These are phyloP conservation scores for Eilema sororculum DNA, from an alignment of 2,888 invertebrate genomes.

Conservation along the genomic window DNA sequence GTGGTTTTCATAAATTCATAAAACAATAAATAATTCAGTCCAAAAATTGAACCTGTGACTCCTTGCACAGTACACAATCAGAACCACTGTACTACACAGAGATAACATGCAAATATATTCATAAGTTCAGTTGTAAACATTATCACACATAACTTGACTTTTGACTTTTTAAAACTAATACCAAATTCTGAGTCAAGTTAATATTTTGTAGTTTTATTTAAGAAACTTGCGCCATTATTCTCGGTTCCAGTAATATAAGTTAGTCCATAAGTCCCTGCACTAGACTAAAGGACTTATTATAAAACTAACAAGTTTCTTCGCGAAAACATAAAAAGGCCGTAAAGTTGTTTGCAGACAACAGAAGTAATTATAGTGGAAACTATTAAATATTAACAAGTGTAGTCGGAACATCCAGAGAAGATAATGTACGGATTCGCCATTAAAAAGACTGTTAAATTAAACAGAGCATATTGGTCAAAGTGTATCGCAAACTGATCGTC, in stretches of 20 bases:
- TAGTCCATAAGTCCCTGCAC: conserved; percentile 41
- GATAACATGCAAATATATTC: too few species aligned
- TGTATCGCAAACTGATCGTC: too few species aligned
- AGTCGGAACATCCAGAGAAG: not conserved
- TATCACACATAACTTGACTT: too few species aligned
- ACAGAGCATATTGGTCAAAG: not conserved
- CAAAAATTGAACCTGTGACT: too few species aligned
- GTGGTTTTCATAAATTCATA: too few species aligned
- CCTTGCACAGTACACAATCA: too few species aligned
- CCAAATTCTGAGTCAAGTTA: conserved; percentile 12
- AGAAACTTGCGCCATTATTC: conserved; percentile 61
- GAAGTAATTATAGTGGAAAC: conserved; percentile 20
- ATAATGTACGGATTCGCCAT: not conserved
- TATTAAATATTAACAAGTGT: conserved; percentile 21
- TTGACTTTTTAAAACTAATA: too few species aligned
- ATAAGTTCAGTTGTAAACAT: too few species aligned
- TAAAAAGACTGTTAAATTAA: not conserved
- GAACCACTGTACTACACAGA: too few species aligned
- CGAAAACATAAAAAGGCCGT: conserved; percentile 61
- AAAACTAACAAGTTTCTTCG: conserved; percentile 65
- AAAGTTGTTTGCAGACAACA: conserved; percentile 46
- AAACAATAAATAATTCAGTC: too few species aligned
- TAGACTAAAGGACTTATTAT: conserved; percentile 53
- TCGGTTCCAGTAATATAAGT: conserved; percentile 57
- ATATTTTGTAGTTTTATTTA: conserved; percentile 32